phyloP scores from a whole-genome alignment of 2,113 vertebrate genomes.

The Paramormyrops kingsleyae region DNA sequence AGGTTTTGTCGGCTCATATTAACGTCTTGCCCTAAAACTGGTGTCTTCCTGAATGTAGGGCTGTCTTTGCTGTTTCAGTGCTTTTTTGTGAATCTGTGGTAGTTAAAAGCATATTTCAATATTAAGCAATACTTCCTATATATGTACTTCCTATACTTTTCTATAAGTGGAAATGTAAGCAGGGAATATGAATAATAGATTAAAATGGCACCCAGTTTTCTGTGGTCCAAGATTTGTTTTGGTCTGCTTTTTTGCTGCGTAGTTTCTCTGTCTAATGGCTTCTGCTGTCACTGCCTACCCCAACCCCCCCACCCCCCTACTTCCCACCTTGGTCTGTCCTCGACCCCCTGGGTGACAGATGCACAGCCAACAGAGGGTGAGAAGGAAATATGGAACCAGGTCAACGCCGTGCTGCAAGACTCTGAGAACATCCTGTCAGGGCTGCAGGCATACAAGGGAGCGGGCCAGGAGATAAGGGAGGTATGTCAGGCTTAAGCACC shows the following conservation, averaged over 20 bases:
- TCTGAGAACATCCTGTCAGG: conserved; percentile 88
- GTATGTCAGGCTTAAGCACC: conserved; percentile 46
- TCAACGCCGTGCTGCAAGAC: conserved; percentile 90
- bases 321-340: background rate
- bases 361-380: conserved; percentile 94
- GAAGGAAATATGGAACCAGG: conserved; percentile 91
- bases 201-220: background rate
- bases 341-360: conserved; percentile 57
- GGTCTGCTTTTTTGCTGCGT: background rate
- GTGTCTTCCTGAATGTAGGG: no score
- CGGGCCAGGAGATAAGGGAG: conserved; percentile 94
- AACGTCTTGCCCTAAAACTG: background rate
- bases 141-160: background rate
- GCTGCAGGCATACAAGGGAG: conserved; percentile 94
- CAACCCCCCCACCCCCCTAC: background rate
- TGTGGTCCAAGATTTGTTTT: background rate
- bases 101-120: background rate
- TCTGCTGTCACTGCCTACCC: background rate
- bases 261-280: background rate
- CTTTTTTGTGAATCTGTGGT: background rate
- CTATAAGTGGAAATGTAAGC: background rate
- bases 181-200: background rate
- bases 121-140: background rate
- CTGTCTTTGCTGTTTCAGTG: background rate
- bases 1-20: background rate